A percentile compares a stretch with the other conserved stretches of the same genome.
Conservation (phyloP, 2,888 invertebrate species). For the Lathronympha strigana region DNA sequence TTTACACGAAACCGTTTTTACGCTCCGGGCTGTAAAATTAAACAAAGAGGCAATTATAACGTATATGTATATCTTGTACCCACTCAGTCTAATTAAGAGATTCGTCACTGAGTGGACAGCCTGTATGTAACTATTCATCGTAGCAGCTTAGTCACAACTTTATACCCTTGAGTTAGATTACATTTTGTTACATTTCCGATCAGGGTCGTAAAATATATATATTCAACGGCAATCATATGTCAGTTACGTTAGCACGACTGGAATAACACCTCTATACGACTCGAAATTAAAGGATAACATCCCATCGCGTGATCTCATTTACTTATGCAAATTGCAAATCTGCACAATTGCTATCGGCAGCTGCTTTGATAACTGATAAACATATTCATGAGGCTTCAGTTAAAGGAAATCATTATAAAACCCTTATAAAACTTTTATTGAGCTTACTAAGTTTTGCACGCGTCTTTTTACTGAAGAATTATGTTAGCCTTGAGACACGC, state of each 20-base stretch:
- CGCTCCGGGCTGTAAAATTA: too few species aligned
- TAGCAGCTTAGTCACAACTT: background rate
- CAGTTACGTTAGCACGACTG: conserved; percentile 4
- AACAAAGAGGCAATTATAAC: too few species aligned
- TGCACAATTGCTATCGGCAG: conserved; percentile 41
- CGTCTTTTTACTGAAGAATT: too few species aligned
- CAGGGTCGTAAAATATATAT: background rate
- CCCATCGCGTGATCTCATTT: conserved; percentile 41
- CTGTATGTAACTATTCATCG: background rate
- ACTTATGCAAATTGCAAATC: conserved; percentile 41
- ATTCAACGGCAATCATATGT: background rate
- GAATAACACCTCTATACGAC: conserved; percentile 34
- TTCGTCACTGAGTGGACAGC: background rate
- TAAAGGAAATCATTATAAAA: conserved; percentile 34
- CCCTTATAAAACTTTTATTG: conserved; percentile 29
- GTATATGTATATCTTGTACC: too few species aligned
- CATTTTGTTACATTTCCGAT: background rate
- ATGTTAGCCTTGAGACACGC: too few species aligned
- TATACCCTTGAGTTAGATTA: background rate
- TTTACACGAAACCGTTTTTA: background rate
- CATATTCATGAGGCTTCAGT: conserved; percentile 37
- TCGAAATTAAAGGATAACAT: conserved; percentile 32
- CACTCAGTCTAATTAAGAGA: too few species aligned
- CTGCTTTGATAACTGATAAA: conserved; percentile 39
- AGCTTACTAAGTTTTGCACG: background rate